These are phyloP conservation scores for Nycticebus coucang DNA, from an alignment of 2,113 vertebrate species.

Conservation along the genomic window DNA sequence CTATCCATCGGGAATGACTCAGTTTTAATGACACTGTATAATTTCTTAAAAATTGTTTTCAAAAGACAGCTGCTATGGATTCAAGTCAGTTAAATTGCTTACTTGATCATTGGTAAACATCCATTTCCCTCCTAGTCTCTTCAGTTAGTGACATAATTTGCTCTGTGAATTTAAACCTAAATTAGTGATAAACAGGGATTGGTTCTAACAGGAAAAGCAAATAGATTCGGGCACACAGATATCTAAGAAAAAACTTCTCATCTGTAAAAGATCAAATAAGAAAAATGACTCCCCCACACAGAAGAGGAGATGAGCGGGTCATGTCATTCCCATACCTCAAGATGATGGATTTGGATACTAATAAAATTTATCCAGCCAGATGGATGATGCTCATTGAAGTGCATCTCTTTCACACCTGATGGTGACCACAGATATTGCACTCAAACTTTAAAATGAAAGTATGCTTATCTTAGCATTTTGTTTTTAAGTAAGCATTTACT, in stretches of 20 bases:
- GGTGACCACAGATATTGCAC: not conserved
- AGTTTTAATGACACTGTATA: not conserved
- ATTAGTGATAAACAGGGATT: slow-evolving; percentile 13
- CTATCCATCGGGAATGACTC: not conserved
- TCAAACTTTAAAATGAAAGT: slow-evolving; percentile 55
- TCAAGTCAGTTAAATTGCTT: slow-evolving; percentile 1
- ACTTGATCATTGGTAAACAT: not conserved
- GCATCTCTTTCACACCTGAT: not conserved
- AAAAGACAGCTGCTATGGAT: not conserved
- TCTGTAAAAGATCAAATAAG: not conserved
- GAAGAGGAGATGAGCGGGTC: not conserved
- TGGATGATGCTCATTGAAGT: not conserved
- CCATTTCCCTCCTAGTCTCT: not conserved
- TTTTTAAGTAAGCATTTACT: not conserved
- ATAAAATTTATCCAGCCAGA: not conserved
- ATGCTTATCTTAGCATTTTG: not conserved
- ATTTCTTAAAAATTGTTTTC: not conserved
- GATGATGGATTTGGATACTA: not conserved
- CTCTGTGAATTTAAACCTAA: slow-evolving; percentile 44
- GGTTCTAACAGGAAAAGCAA: not conserved
- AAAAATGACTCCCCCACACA: not conserved
- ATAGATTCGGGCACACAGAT: not conserved
- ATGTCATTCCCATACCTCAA: not conserved
- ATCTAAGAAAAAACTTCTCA: not conserved
- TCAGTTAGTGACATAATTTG: not conserved